Evolutionary conservation across 2,113 vertebrate species (phyloP).

Genomic region (Nematolebias whitei): DNA sequence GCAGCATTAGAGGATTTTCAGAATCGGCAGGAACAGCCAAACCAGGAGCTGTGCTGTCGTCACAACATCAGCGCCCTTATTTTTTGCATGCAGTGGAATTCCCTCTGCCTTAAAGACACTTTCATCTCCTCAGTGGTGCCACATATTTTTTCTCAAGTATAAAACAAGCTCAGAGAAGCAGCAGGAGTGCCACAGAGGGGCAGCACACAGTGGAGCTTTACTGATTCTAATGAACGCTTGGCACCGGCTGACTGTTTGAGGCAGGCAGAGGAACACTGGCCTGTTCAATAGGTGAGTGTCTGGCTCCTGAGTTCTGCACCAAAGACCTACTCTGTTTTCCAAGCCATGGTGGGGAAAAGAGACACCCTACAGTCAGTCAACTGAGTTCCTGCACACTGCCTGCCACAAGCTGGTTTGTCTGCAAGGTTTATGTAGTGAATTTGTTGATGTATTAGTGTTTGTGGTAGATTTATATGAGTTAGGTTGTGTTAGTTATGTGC

Average conservation of each 20-base stretch:
- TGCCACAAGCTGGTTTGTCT: constrained; percentile 32
- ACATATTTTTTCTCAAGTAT: constrained; percentile 51
- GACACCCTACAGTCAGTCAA: constrained; percentile 45
- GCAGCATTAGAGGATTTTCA: constrained; percentile 30
- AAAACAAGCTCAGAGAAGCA: constrained; percentile 47
- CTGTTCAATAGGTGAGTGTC: constrained; percentile 69
- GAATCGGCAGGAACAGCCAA: constrained; percentile 38
- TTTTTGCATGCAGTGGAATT: constrained; percentile 68
- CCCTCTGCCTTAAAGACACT: constrained; percentile 69
- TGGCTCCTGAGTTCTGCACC: constrained; percentile 53
- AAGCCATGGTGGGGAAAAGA: constrained; percentile 19
- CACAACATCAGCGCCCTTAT: constrained; percentile 53
- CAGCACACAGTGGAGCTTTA: constrained; percentile 63
- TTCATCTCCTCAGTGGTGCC: constrained; percentile 65
- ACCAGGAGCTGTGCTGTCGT: constrained; percentile 58
- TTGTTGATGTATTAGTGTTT: not conserved
- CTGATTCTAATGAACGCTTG: constrained; percentile 74
- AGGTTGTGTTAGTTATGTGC: too few species aligned
- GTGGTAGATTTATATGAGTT: not conserved
- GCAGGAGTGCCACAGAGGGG: constrained; percentile 42
- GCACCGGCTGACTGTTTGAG: constrained; percentile 52
- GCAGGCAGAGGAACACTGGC: constrained; percentile 59
- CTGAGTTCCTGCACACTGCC: constrained; percentile 40
- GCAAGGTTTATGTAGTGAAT: not conserved
- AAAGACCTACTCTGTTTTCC: constrained; percentile 65